Base-by-base conservation (phyloP, 2,113 vertebrate genomes). In the Myrmecobius fasciatus region DNA sequence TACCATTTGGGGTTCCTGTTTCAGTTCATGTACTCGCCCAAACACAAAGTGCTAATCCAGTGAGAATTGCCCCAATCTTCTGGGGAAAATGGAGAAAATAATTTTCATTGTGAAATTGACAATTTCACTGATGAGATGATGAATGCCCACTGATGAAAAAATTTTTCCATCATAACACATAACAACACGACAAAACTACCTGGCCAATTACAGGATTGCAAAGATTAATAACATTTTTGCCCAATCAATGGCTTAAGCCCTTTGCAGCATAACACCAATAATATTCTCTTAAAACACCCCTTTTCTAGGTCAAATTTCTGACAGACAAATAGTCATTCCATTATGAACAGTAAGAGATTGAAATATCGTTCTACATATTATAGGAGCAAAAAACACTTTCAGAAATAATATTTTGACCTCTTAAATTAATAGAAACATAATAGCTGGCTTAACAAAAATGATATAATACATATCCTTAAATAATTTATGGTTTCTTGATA, bases 271-370 rank as follows among this genome's bases (percentile, higher is more conserved):
- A 94, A 28, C 91, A 92, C 90, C 89, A 67, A 7, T 91, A 28
- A 17, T 51, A 51, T 89, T 94, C 92, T 89, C 60, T 94, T 46
- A 94, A 93, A 95, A 75, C 46, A 46, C 89, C 7, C 5, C 49
- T 83, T 25, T 56, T 26, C 51, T 46, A 52, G 53, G n/a, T 89
- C 25, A 48, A 89, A 0, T 26, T 92, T 53, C 47, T 91, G 91
- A n/a, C 31, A n/a, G 60, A 67, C 36, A 83, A 83, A 7, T 89
- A 67, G 12, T 47, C 91, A 67, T 48, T 53, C 52, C 89, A 91
- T 52, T 31, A 25, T 36, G 91, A 93, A 91, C 3, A 0, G 1
- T 93, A 94, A 60, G 8, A 93, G 4, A 47, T 47, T 90, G 88
- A 28, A 4, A 94, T 91, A 89, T 89, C 92, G 46, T 91, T 89